phyloP scores from a whole-genome alignment of 2,888 invertebrate genomes.

The Morpho achilles region DNA sequence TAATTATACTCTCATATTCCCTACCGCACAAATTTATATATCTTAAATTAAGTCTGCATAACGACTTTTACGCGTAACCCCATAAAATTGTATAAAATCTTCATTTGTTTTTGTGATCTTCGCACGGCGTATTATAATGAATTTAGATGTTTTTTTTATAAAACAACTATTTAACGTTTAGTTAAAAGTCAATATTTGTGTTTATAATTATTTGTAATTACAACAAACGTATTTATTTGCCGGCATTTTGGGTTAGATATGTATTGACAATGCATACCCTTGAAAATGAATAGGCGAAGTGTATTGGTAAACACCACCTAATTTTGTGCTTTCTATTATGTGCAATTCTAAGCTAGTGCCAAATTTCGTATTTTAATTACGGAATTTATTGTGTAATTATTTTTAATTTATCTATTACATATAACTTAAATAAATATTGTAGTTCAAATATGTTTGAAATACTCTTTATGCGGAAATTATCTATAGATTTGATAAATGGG shows the following conservation, averaged over 20 bases:
- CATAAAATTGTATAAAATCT: conserved; percentile 1
- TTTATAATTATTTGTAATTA: conserved; percentile 1
- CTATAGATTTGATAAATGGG: no score
- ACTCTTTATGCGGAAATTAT: no score
- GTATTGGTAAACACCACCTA: not conserved
- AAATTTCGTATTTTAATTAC: no score
- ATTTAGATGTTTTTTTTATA: conserved; percentile 14
- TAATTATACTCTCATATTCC: conserved; percentile 34
- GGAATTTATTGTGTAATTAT: no score
- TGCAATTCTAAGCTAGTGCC: no score
- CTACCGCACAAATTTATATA: not conserved
- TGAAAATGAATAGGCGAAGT: conserved; percentile 34
- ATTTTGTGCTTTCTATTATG: conserved; percentile 7
- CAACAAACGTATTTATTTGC: conserved; percentile 32
- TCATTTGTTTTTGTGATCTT: conserved; percentile 17
- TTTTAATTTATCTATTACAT: no score
- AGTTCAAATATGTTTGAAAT: no score
- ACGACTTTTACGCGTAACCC: not conserved
- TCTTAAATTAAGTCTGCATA: not conserved
- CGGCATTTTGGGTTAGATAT: conserved; percentile 65
- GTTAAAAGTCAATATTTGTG: not conserved
- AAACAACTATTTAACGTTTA: not conserved
- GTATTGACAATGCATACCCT: conserved; percentile 53
- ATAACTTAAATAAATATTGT: no score
- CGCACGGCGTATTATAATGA: conserved; percentile 22